phyloP scores from a whole-genome alignment of 2,797 vertebrate species.

The Lutra lutra region DNA sequence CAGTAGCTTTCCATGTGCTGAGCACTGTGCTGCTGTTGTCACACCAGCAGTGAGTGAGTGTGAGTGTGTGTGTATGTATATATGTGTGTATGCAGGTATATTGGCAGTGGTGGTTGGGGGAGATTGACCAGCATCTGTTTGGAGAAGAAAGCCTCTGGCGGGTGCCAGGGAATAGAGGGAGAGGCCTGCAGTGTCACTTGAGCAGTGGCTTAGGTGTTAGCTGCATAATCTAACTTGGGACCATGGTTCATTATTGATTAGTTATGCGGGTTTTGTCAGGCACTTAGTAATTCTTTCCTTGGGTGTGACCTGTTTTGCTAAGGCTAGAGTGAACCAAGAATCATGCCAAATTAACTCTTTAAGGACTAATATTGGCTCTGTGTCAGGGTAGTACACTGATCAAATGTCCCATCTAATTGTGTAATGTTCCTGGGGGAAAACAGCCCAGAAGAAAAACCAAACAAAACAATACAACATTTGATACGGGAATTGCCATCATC shows the following conservation, averaged over 20 bases:
- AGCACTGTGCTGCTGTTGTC: neutral
- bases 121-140: neutral
- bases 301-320: conserved; percentile 52
- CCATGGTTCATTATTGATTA: conserved; percentile 39
- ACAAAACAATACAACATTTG: neutral
- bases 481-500: neutral
- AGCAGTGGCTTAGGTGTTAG: neutral
- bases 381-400: neutral
- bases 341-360: conserved; percentile 17
- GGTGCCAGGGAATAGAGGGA: neutral
- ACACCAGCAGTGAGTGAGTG: too few species aligned
- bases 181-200: neutral
- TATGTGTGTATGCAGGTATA: neutral
- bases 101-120: neutral
- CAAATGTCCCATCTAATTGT: neutral
- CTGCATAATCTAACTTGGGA: neutral
- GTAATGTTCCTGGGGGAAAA: neutral
- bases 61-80: neutral
- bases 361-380: neutral
- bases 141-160: neutral
- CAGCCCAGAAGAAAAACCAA: neutral
- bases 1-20: neutral
- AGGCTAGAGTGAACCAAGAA: conserved; percentile 22
- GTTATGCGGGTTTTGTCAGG: conserved; percentile 56
- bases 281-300: conserved; percentile 35